These are phyloP conservation scores for Syngnathus floridae DNA, from an alignment of 2,113 vertebrate genomes.

Conservation along the genomic window DNA sequence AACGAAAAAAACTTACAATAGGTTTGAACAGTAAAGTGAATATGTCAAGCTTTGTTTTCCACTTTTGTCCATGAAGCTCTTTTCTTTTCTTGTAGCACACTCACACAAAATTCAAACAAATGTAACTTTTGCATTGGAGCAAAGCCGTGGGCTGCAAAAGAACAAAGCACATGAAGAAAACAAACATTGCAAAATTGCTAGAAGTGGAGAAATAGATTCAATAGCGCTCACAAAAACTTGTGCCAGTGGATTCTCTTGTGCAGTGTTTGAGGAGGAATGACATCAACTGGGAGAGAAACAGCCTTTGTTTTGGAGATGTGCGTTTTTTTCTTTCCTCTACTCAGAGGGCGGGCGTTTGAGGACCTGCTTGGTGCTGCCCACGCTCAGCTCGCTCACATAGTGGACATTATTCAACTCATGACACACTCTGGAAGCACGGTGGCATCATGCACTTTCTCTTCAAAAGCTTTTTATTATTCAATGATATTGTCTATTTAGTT, in stretches of 20 bases:
- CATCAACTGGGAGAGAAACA: constrained; percentile 32
- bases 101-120: constrained; percentile 17
- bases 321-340: constrained; percentile 6
- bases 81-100: constrained; percentile 19
- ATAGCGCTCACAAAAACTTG: constrained; percentile 56
- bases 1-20: not conserved
- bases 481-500: too few species aligned
- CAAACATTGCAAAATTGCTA: constrained; percentile 25
- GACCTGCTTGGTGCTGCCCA: constrained; percentile 52
- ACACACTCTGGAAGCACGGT: constrained; percentile 13
- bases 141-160: constrained; percentile 6
- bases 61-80: not conserved
- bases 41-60: constrained; percentile 23
- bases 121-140: not conserved
- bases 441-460: not conserved
- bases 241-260: constrained; percentile 10
- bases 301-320: constrained; percentile 35
- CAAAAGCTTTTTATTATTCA: not conserved
- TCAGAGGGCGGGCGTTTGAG: constrained; percentile 29
- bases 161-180: constrained; percentile 33
- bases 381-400: constrained; percentile 32
- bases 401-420: constrained; percentile 59
- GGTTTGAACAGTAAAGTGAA: not conserved
- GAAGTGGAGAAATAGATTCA: constrained; percentile 29
- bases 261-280: constrained; percentile 29